Percentiles rank a stretch among this genome's conserved stretches.
Evolutionary conservation across 2,113 vertebrate genomes (phyloP).

Genomic region (Grammomys surdaster): DNA sequence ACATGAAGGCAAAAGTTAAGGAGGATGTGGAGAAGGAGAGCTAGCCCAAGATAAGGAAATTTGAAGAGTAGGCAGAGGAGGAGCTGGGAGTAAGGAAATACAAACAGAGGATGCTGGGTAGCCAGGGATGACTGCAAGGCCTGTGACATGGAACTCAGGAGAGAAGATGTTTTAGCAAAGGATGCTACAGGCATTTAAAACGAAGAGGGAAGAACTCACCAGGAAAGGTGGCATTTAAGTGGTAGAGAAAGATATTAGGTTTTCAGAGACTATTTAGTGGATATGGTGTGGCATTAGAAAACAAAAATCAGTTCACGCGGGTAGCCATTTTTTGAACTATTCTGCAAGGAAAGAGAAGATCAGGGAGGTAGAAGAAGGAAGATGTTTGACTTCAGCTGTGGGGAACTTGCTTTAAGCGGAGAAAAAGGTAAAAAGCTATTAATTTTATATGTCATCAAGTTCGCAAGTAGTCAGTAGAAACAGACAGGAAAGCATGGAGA

Average conservation of each 20-base stretch:
- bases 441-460: conserved; percentile 66
- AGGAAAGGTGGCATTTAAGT: background rate
- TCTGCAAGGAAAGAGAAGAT: background rate
- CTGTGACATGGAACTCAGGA: background rate
- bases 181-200: background rate
- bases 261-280: background rate
- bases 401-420: conserved; percentile 48
- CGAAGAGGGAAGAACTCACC: background rate
- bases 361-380: background rate
- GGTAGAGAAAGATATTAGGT: background rate
- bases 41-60: background rate
- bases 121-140: background rate
- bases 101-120: background rate
- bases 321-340: background rate
- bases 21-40: conserved; percentile 15
- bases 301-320: background rate
- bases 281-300: background rate
- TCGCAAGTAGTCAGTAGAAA: conserved; percentile 56
- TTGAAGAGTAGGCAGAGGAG: background rate
- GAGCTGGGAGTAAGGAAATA: background rate
- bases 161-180: background rate
- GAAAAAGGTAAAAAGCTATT: conserved; percentile 70
- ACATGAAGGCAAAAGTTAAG: background rate
- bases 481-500: conserved; percentile 48
- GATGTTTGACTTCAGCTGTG: background rate